Percentiles rank a stretch among this genome's conserved stretches.
These are phyloP conservation scores for Agrochola lychnidis DNA, from an alignment of 2,888 invertebrate species.

Conservation along the genomic window DNA sequence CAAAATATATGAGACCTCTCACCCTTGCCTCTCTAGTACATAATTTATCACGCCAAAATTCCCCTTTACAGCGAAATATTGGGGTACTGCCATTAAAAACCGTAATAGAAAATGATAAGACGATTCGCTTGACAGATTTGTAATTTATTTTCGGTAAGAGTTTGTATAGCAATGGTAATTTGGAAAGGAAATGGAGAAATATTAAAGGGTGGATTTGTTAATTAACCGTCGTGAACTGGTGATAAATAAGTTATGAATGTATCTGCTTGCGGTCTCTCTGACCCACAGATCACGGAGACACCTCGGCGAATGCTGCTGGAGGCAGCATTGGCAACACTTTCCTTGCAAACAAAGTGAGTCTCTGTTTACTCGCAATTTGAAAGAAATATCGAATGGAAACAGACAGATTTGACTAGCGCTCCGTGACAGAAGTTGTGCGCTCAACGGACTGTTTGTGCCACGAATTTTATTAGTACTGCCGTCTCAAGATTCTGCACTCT, in stretches of 20 bases:
- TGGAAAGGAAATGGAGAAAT: constrained; percentile 25
- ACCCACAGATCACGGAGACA: neutral
- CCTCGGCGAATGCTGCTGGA: neutral
- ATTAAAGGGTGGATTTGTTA: constrained; percentile 12
- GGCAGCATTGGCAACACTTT: neutral
- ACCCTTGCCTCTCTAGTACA: constrained; percentile 56
- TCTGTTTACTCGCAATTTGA: neutral
- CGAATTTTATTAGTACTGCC: neutral
- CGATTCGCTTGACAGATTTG: constrained; percentile 53
- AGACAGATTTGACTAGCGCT: neutral
- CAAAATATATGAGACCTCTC: constrained; percentile 63
- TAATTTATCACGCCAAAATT: constrained; percentile 62
- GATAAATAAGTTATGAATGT: neutral
- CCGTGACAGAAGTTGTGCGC: neutral
- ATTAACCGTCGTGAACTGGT: neutral
- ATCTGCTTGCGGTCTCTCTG: neutral
- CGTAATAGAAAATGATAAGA: constrained; percentile 54
- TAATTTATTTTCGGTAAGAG: constrained; percentile 53
- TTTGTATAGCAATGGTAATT: constrained; percentile 44
- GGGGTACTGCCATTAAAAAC: constrained; percentile 42
- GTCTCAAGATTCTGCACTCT: too few relatives aligned
- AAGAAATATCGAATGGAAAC: neutral
- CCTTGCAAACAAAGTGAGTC: neutral
- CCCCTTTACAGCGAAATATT: constrained; percentile 43
- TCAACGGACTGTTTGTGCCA: neutral